Evolutionary conservation across 1,140 invertebrate genomes (phyloP).

Genomic region (Zophobas atratus): DNA sequence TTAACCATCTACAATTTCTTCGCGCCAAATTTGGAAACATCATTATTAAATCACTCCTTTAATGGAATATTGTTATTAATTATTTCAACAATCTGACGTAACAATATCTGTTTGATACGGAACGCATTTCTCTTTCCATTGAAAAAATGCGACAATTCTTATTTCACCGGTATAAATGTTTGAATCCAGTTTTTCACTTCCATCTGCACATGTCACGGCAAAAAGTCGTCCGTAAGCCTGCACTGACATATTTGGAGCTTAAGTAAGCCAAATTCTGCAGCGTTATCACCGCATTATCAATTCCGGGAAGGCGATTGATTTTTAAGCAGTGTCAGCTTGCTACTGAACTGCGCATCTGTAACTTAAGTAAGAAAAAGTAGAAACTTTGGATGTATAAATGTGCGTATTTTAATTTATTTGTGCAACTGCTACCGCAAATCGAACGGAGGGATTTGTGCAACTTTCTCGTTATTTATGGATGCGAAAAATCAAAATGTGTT

Average conservation of each 20-base stretch:
- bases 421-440: slow-evolving; percentile 9
- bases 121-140: slow-evolving; percentile 21
- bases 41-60: slow-evolving; percentile 31
- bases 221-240: no score
- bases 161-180: background rate
- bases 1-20: slow-evolving; percentile 8
- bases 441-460: background rate
- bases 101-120: slow-evolving; percentile 9
- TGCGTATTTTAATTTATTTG: slow-evolving; percentile 32
- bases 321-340: no score
- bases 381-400: background rate
- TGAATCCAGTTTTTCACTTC: no score
- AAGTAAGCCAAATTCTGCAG: no score
- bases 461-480: slow-evolving; percentile 33
- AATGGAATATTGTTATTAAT: slow-evolving; percentile 29
- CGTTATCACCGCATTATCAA: no score
- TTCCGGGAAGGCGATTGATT: no score
- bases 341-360: no score
- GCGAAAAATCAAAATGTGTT: background rate
- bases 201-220: no score
- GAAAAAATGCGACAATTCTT: background rate
- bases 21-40: slow-evolving; percentile 12
- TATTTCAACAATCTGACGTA: slow-evolving; percentile 27
- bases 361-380: background rate
- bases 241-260: no score